Evolutionary conservation across 2,888 invertebrate genomes (phyloP).

Genomic region (Ichneumoninae sp.): DNA sequence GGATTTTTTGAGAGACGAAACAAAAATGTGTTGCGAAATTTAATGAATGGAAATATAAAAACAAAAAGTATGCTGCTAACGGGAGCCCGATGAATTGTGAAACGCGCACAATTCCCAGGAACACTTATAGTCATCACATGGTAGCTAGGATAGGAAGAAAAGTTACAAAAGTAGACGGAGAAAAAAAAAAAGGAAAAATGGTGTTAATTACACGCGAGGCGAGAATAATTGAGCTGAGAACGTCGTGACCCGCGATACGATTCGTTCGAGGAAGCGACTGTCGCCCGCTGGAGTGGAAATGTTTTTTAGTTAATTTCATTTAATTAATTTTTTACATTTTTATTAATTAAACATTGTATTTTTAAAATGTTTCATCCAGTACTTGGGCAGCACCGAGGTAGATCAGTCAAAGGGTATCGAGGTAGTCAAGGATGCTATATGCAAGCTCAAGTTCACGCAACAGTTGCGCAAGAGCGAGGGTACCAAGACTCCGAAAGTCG

Average conservation of each 20-base stretch:
- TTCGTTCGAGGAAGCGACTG: background rate
- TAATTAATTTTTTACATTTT: background rate
- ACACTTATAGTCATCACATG: conserved; percentile 2
- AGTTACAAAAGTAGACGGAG: conserved; percentile 21
- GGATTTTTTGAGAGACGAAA: background rate
- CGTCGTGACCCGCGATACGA: conserved; percentile 36
- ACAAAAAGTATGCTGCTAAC: conserved; percentile 22
- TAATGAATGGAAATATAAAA: background rate
- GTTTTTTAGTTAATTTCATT: background rate
- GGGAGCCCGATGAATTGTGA: conserved; percentile 43
- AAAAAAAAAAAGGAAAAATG: conserved; percentile 18
- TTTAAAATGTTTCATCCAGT: conserved; percentile 85
- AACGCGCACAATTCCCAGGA: conserved; percentile 50
- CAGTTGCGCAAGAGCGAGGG: conserved; percentile 96
- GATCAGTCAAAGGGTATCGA: conserved; percentile 99
- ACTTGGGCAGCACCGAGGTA: conserved; percentile 97
- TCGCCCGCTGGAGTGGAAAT: background rate
- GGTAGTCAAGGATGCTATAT: conserved; percentile 98
- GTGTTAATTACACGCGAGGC: conserved; percentile 41
- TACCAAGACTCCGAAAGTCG: conserved; percentile 95
- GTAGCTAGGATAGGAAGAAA: conserved; percentile 30
- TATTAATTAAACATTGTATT: conserved; percentile 2
- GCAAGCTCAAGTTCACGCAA: conserved; percentile 97
- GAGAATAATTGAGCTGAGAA: conserved; percentile 43
- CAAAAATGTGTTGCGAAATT: background rate